Evolutionary conservation across 2,888 invertebrate genomes (phyloP), one percentile per base, ranked within the genome.

Genomic region (Andrena marginata): DNA sequence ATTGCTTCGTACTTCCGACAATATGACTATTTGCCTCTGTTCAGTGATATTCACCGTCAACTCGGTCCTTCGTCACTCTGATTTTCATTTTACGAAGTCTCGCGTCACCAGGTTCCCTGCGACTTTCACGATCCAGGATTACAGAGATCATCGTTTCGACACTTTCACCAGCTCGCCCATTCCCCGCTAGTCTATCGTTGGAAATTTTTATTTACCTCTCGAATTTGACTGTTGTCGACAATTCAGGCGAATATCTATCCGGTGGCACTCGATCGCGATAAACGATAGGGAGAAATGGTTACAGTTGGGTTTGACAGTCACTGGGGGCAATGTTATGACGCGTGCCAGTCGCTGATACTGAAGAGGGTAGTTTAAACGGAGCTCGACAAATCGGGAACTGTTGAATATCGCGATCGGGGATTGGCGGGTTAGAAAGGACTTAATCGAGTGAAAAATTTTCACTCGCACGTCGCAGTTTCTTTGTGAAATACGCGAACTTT

Each of bases 1-100:
- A 85, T 82, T 78, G 69, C 80, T 65, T 75, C 70, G 77, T 78
- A 83, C 82, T 86, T 72, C 77, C 65, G 59, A 26, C 70, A 62
- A 75, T 74, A 74, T 68, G 79, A 83, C 77, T 76, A 77, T 69
- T 84, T 67, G 71, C 56, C 42, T 51, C 60, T 51, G 49, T 8
- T 26, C 10, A n/a, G 29, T 20, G 56, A 75, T n/a, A 74, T 10
- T 48, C 7, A 60, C 42, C 69, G 13, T 23, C 72, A 31, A 59
- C 65, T 7, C 33, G 3, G 42, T 5, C 1, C 4, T 42, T 42
- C 42, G 42, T 42, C 16, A 16, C 4, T 42, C 16, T 42, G 42
- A 42, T 42, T 42, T 42, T 42, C 16, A 51, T 42, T 13, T 48
- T 13, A 2, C 5, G 5, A 7, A 8, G 10, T 1, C n/a, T 42